phyloP scores from a whole-genome alignment of 2,113 vertebrate genomes.

The Tursiops truncatus region DNA sequence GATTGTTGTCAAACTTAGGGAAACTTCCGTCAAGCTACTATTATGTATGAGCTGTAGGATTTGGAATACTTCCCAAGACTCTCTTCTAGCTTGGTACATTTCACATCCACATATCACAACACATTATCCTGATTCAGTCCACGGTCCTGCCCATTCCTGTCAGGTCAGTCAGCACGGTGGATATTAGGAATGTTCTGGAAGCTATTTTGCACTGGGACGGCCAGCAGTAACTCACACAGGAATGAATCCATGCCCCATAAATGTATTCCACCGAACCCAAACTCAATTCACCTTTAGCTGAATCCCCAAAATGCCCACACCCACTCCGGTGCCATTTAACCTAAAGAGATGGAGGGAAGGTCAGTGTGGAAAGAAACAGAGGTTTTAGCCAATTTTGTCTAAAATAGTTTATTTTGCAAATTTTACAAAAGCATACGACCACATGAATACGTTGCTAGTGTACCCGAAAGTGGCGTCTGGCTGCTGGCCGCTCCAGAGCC shows the following conservation, averaged over 20 bases:
- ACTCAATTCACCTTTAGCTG: background rate
- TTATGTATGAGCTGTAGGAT: background rate
- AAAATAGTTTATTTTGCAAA: background rate
- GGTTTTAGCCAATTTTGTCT: background rate
- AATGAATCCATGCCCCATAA: background rate
- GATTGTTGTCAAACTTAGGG: background rate
- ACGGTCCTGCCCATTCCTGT: too few species aligned
- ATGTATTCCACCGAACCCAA: background rate
- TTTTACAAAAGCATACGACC: background rate
- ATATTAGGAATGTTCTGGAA: background rate
- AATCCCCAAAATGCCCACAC: background rate
- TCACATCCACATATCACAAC: background rate
- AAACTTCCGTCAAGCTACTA: background rate
- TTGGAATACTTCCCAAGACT: background rate
- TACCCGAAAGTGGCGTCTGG: too few species aligned
- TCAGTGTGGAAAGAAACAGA: background rate
- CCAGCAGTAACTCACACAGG: background rate
- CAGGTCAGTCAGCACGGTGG: background rate
- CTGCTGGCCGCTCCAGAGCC: too few species aligned
- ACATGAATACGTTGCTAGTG: background rate
- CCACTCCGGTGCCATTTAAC: background rate
- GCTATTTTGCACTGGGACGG: background rate
- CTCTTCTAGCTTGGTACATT: background rate
- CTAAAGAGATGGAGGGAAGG: background rate
- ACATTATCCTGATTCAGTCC: fast-evolving